Conservation (phyloP, 2,113 vertebrate species). For the Ornithorhynchus anatinus region DNA sequence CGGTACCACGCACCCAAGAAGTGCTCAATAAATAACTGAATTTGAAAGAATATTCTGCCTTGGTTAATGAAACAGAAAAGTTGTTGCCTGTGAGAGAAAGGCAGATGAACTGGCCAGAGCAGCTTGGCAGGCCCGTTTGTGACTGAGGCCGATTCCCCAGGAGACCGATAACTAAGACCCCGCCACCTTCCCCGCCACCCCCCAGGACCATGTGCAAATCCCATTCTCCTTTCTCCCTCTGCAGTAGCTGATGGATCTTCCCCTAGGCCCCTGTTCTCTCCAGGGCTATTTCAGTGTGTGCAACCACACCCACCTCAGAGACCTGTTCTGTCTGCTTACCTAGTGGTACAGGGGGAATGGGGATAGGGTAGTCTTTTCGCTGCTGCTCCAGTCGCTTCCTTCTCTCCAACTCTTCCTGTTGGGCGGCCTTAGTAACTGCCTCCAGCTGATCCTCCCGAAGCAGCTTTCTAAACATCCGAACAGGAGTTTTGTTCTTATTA, state of each 20-base stretch:
- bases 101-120: no score
- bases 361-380: constrained; percentile 89
- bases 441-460: constrained; percentile 96
- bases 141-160: not conserved
- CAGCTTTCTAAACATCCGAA: constrained; percentile 81
- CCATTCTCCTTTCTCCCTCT: not conserved
- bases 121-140: not conserved
- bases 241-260: not conserved
- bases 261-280: no score
- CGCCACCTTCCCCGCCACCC: not conserved
- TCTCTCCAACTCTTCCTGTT: constrained; percentile 96
- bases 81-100: no score
- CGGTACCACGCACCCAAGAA: no score
- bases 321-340: constrained; percentile 60
- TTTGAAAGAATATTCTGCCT: no score
- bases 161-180: not conserved
- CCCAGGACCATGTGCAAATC: not conserved
- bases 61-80: no score
- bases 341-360: constrained; percentile 70
- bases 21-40: no score
- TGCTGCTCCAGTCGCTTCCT: constrained; percentile 94
- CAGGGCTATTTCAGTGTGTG: no score
- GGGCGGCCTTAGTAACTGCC: constrained; percentile 95
- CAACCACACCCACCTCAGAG: no score
- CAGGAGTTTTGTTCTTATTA: no score